Evolutionary conservation across 2,797 vertebrate species (phyloP).

Genomic region (Morelia viridis): DNA sequence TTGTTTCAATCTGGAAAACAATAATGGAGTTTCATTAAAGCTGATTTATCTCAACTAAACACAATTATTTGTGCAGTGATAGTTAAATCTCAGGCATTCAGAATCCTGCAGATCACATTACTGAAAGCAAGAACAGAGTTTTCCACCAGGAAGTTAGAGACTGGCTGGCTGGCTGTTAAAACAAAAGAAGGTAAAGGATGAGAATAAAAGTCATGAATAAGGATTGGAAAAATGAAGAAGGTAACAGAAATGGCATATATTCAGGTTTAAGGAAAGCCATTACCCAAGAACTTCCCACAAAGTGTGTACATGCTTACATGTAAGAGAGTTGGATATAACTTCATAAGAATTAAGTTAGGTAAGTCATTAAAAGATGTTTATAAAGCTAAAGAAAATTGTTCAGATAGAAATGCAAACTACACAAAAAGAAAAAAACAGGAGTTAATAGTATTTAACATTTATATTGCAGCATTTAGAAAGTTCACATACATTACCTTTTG

Average conservation of each 20-base stretch:
- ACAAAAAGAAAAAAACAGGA: not conserved
- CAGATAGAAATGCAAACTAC: not conserved
- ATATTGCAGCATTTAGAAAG: not conserved
- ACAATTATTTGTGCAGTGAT: conserved; percentile 38
- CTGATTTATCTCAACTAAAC: conserved; percentile 42
- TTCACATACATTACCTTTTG: not conserved
- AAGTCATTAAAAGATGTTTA: not conserved
- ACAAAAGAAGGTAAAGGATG: conserved; percentile 7
- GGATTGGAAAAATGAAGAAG: not conserved
- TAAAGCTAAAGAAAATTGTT: not conserved
- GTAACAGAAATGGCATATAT: conserved; percentile 12
- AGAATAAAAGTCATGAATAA: not conserved
- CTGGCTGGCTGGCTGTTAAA: conserved; percentile 45
- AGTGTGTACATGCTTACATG: not conserved
- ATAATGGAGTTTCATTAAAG: conserved; percentile 52
- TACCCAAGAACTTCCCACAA: not conserved
- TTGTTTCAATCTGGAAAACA: conserved; percentile 40
- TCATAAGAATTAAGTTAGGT: not conserved
- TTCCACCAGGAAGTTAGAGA: not conserved
- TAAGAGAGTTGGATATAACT: not conserved
- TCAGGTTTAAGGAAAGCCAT: conserved; percentile 14
- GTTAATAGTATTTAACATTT: not conserved
- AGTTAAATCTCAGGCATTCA: conserved; percentile 33
- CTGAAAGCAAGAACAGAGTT: conserved; percentile 28
- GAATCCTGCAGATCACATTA: conserved; percentile 32